A percentile compares a stretch with the other conserved stretches of the same genome.
Evolutionary conservation across 2,888 invertebrate genomes (phyloP).

Genomic region (Himalopsyche tibetana): DNA sequence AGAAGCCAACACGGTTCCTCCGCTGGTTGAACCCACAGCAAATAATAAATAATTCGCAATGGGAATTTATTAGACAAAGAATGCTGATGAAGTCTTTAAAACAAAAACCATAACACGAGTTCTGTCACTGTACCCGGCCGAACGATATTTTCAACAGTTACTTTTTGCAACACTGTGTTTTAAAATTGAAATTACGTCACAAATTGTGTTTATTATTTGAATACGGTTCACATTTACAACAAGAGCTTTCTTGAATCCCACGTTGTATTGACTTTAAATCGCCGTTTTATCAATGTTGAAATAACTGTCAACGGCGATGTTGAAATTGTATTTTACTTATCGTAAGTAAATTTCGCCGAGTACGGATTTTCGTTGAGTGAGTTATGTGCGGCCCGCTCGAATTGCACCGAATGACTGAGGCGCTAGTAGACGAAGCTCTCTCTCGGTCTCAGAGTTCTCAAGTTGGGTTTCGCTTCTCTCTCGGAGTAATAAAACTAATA

Average conservation of each 20-base stretch:
- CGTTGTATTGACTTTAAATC: not conserved
- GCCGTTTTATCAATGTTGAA: not conserved
- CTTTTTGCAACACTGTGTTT: not conserved
- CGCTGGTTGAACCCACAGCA: not conserved
- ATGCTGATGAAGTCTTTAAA: not conserved
- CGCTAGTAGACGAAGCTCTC: not conserved
- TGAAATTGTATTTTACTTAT: not conserved
- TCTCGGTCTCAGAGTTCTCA: conserved; percentile 8
- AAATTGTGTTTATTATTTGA: conserved; percentile 1
- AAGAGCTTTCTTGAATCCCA: not conserved
- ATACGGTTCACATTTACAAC: not conserved
- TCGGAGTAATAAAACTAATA: conserved; percentile 35
- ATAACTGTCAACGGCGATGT: not conserved
- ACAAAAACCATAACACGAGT: not conserved
- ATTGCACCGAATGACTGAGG: conserved; percentile 1
- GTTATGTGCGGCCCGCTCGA: not conserved
- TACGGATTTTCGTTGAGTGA: not conserved
- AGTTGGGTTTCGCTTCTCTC: conserved; percentile 25
- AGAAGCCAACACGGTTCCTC: not conserved
- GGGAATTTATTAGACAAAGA: not conserved
- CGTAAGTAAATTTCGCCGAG: too few species aligned
- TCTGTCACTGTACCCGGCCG: not conserved
- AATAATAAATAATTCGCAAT: not conserved
- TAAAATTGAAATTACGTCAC: not conserved
- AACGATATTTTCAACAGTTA: conserved; percentile 26